Evolutionary conservation across 2,888 invertebrate genomes (phyloP).

Genomic region (Platynereis dumerilii): DNA sequence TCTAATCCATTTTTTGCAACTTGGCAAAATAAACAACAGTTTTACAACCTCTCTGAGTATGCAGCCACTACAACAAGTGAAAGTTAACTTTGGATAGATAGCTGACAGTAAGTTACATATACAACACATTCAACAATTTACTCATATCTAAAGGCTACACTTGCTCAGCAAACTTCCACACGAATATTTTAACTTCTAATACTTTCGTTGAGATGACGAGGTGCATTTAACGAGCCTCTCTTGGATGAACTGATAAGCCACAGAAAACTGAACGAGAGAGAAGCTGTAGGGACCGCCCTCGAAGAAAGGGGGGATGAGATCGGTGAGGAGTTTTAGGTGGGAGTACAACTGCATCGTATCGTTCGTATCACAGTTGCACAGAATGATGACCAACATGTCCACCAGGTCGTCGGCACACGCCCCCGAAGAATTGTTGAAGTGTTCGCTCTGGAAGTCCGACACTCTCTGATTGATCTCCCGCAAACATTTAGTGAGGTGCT

Average conservation of each 20-base stretch:
- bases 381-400: constrained; percentile 44
- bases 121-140: too few species aligned
- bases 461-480: constrained; percentile 30
- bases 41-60: too few species aligned
- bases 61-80: too few species aligned
- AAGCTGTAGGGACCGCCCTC: constrained; percentile 50
- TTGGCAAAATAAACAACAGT: too few species aligned
- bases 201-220: too few species aligned
- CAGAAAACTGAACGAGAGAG: constrained; percentile 48
- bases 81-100: too few species aligned
- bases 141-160: too few species aligned
- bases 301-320: constrained; percentile 49
- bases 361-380: constrained; percentile 40
- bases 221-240: too few species aligned
- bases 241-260: constrained; percentile 52
- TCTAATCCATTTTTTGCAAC: too few species aligned
- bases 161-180: too few species aligned
- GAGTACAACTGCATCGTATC: constrained; percentile 43
- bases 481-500: constrained; percentile 33
- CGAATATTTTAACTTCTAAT: too few species aligned
- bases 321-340: constrained; percentile 46
- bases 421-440: constrained; percentile 8
- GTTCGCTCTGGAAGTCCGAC: constrained; percentile 19
- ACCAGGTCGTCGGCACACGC: constrained; percentile 35
- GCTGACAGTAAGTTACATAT: too few species aligned